Evolutionary conservation across 1,140 invertebrate species (phyloP).

Genomic region (Coptotermes formosanus): DNA sequence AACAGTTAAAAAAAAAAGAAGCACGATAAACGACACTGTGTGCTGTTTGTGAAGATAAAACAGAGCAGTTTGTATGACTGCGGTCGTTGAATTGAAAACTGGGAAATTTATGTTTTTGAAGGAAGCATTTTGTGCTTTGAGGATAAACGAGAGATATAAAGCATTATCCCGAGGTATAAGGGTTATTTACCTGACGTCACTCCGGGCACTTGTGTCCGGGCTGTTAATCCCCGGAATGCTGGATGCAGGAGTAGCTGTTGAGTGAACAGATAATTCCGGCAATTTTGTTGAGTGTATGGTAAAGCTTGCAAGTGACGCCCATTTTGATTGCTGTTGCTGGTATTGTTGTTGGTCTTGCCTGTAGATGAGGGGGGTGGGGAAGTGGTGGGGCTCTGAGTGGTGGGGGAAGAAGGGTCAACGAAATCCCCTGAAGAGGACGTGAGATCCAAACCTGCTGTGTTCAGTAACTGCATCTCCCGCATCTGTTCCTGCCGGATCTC

Average conservation of each 20-base stretch:
- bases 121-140: neutral
- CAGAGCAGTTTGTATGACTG: too few relatives aligned
- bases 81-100: too few relatives aligned
- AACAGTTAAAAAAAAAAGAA: too few relatives aligned
- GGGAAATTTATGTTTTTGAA: too few relatives aligned
- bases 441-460: slow-evolving; percentile 41
- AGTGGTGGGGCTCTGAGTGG: slow-evolving; percentile 33
- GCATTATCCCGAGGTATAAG: neutral
- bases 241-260: slow-evolving; percentile 44
- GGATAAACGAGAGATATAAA: neutral
- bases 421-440: slow-evolving; percentile 22
- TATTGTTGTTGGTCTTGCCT: neutral
- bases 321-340: slow-evolving; percentile 16
- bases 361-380: slow-evolving; percentile 20
- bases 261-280: slow-evolving; percentile 10
- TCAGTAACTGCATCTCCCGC: slow-evolving; percentile 77
- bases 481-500: slow-evolving; percentile 83
- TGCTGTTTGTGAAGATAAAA: too few relatives aligned
- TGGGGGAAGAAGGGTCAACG: neutral
- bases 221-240: slow-evolving; percentile 44
- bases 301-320: neutral
- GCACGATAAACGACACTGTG: too few relatives aligned
- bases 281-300: slow-evolving; percentile 18
- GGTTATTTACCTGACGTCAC: slow-evolving; percentile 8
- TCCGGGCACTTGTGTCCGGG: slow-evolving; percentile 35